Conservation (phyloP, 2,797 vertebrate genomes). For the Selene dorsalis region DNA sequence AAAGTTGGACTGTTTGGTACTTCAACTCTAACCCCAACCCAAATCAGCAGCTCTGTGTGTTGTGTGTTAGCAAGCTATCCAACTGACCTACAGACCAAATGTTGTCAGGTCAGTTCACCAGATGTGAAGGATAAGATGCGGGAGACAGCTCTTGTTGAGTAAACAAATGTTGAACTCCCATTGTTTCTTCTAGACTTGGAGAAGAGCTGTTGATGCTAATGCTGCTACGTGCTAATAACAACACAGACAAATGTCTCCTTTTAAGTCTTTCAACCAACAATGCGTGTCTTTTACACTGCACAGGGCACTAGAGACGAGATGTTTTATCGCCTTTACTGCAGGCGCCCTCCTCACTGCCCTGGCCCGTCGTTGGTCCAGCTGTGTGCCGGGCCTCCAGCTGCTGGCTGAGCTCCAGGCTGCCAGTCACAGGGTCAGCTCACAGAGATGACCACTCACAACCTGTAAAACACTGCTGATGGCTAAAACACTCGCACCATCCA, state of each 20-base stretch:
- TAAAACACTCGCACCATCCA: conserved; percentile 76
- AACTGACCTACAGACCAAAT: too few relatives aligned
- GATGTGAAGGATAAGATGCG: too few relatives aligned
- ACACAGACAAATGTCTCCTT: not conserved
- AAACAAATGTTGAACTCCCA: too few relatives aligned
- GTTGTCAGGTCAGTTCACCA: too few relatives aligned
- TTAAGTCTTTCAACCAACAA: not conserved
- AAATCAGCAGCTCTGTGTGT: too few relatives aligned
- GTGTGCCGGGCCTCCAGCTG: conserved; percentile 47
- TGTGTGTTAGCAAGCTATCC: too few relatives aligned
- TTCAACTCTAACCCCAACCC: too few relatives aligned
- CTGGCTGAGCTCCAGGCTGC: conserved; percentile 71
- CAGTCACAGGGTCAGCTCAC: conserved; percentile 65
- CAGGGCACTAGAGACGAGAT: not conserved
- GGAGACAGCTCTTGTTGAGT: too few relatives aligned
- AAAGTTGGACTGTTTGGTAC: too few relatives aligned
- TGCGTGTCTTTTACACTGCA: conserved; percentile 9
- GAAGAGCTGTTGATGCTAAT: not conserved
- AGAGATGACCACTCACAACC: conserved; percentile 67
- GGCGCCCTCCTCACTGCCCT: conserved; percentile 26
- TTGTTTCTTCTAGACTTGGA: not conserved
- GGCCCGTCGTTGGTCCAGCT: conserved; percentile 36
- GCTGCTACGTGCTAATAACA: not conserved
- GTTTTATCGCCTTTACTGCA: conserved; percentile 41
- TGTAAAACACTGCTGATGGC: conserved; percentile 76